phyloP scores from a whole-genome alignment of 2,797 vertebrate genomes.

The Coilia nasus region DNA sequence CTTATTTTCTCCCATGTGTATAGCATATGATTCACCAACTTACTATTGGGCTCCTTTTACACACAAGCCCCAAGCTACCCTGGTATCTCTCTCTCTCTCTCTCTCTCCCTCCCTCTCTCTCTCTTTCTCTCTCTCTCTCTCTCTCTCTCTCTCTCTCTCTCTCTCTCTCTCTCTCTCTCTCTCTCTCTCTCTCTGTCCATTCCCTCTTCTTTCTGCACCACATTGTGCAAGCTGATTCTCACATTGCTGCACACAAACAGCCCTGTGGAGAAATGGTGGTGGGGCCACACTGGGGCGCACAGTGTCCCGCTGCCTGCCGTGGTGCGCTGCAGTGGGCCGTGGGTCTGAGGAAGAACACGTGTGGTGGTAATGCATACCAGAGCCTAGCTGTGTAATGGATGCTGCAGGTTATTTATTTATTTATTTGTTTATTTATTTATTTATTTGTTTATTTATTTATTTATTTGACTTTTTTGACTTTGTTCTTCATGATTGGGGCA shows the following conservation, averaged over 20 bases:
- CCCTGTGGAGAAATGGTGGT: background rate
- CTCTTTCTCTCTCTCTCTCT: background rate
- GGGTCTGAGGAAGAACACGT: background rate
- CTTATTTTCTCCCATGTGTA: background rate
- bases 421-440: conserved; percentile 5
- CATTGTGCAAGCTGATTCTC: conserved; percentile 22
- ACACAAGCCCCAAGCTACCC: background rate
- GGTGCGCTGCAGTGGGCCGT: background rate
- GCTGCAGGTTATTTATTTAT: conserved; percentile 32
- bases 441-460: background rate
- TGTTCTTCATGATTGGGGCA: conserved; percentile 79
- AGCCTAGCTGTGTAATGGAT: background rate
- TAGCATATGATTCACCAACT: background rate
- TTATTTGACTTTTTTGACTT: conserved; percentile 51
- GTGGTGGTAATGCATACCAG: conserved; percentile 13
- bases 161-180: background rate
- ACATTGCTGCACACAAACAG: background rate
- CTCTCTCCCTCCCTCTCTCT: background rate
- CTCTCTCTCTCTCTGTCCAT: background rate
- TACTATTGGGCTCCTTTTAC: background rate
- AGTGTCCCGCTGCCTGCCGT: background rate
- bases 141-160: background rate
- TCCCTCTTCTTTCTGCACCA: conserved; percentile 2
- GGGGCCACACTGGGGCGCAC: background rate
- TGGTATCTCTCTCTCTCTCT: background rate